phyloP scores from a whole-genome alignment of 2,113 vertebrate species.

The Vulpes ferrilata region DNA sequence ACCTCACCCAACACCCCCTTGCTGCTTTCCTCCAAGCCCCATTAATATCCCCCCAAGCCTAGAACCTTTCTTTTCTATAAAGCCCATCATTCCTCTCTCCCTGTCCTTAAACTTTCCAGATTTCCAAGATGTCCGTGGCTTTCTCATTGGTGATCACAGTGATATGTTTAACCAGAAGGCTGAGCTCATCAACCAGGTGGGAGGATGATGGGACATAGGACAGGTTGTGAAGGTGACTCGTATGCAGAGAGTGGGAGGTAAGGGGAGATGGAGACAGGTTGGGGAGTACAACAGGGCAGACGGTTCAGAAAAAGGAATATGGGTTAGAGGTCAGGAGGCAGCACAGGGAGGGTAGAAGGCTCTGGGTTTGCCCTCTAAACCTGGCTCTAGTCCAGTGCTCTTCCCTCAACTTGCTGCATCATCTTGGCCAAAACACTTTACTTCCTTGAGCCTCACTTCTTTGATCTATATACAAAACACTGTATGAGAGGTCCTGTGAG shows the following conservation, averaged over 20 bases:
- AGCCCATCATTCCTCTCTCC: not conserved
- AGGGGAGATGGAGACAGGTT: not conserved
- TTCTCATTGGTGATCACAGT: slow-evolving; percentile 87
- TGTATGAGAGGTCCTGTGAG: not conserved
- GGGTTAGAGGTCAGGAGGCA: not conserved
- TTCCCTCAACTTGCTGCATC: not conserved
- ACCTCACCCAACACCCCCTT: not conserved
- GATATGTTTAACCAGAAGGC: slow-evolving; percentile 89
- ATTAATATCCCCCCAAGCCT: not conserved
- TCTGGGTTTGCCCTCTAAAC: not conserved
- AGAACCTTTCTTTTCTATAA: not conserved
- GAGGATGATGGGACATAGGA: slow-evolving; percentile 29
- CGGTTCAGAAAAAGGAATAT: not conserved
- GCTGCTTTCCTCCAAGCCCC: not conserved
- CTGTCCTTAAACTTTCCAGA: slow-evolving; percentile 80
- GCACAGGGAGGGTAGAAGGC: not conserved
- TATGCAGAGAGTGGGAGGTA: not conserved
- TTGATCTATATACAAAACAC: not conserved
- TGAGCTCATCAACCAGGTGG: slow-evolving; percentile 86
- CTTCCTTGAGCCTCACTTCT: not conserved
- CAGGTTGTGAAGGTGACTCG: not conserved
- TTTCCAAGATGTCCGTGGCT: slow-evolving; percentile 87
- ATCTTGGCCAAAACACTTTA: not conserved
- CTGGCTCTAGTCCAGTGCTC: not conserved
- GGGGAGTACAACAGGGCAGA: not conserved